Base-by-base conservation (phyloP, 2,888 invertebrate species). In the Drosophila setosimentum region DNA sequence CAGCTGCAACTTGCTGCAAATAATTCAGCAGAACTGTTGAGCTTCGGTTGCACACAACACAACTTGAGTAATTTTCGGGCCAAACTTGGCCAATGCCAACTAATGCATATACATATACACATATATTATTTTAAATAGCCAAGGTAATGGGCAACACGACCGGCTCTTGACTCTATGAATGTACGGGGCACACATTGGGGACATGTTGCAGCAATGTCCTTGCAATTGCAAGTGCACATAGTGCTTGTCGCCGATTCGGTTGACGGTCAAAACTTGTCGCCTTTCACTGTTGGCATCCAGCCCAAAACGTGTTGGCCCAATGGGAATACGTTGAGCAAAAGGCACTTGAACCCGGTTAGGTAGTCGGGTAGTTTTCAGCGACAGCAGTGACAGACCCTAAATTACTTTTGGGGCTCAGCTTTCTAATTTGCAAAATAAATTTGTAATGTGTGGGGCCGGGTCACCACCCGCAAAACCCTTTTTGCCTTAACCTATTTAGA, bases 371-470 rank as follows among this genome's bases (percentile, higher is more conserved):
- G 58, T 78, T 63, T 59, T 60, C 45, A 53, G 60, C 32, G 68
- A 68, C 82, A 72, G 59, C 74, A 33, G 18, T 77, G 89, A 79
- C 86, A 83, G 87, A 55, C 59, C 55, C 55, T 67, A 70, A 82
- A 83, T 84, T 87, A 87, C 73, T 71, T 66, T 78, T 66, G 58
- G 53, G 75, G 66, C 66, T 71, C 76, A 21, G 68, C 83, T 79
- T 85, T 90, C 87, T 88, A 88, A 90, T 84, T 90, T 86, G 77
- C 90, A 88, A 90, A 90, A 83, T 82, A 66, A 70, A 74, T 78
- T 73, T 69, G 67, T 73, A 59, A 45, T 18, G 24, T 35, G 32
- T 3, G 24, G 18, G 24, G 5, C 27, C 10, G 7, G 4, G n/a
- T n/a, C 45, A 16, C 21, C 45, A 21, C 3, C 21, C 13, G 1